phyloP scores from a whole-genome alignment of 2,797 vertebrate genomes.

The Megalops cyprinoides region DNA sequence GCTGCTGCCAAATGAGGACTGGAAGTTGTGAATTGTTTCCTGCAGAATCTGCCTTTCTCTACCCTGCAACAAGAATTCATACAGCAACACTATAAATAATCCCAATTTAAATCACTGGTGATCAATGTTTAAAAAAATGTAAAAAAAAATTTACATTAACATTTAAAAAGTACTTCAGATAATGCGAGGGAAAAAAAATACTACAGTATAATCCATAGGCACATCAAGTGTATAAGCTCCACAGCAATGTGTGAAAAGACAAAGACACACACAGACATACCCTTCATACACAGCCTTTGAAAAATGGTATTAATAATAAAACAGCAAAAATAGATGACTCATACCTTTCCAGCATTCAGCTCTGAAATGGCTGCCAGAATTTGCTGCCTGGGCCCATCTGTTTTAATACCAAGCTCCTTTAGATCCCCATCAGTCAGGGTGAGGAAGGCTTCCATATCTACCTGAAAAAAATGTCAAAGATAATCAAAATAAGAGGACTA shows the following conservation, averaged over 20 bases:
- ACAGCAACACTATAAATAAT: no score
- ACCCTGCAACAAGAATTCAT: slow-evolving; percentile 74
- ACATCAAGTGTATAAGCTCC: not conserved
- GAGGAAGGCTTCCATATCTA: slow-evolving; percentile 98
- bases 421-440: slow-evolving; percentile 95
- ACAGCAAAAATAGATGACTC: not conserved
- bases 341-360: slow-evolving; percentile 97
- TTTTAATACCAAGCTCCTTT: slow-evolving; percentile 96
- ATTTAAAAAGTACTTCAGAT: not conserved
- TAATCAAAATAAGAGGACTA: not conserved
- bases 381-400: slow-evolving; percentile 93
- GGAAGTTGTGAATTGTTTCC: slow-evolving; percentile 98
- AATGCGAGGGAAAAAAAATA: not conserved
- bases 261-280: no score
- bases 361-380: slow-evolving; percentile 96
- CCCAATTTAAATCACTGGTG: no score
- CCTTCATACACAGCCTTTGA: no score
- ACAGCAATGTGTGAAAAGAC: not conserved
- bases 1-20: slow-evolving; percentile 97
- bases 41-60: slow-evolving; percentile 95
- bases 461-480: slow-evolving; percentile 66
- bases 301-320: not conserved
- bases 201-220: not conserved
- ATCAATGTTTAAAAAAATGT: no score
- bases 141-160: no score